Evolutionary conservation across 23 tunicate genomes (phyloP).

Genomic region (Oikopleura vanhoeffeni): DNA sequence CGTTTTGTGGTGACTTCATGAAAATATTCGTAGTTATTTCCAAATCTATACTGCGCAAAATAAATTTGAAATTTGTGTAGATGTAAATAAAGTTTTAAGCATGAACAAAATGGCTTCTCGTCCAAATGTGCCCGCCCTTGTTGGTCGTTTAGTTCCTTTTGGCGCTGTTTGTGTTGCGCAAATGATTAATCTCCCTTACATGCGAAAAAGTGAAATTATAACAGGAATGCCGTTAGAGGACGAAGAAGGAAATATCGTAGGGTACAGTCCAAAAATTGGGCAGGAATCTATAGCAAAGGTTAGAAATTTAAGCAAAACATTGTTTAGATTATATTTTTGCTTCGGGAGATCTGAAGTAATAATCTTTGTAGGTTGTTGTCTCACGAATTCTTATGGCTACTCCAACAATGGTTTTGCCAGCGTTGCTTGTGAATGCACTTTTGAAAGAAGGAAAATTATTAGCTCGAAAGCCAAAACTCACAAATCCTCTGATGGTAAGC

Average conservation of each 20-base stretch:
- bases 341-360: no score
- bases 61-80: not conserved
- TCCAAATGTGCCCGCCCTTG: not conserved
- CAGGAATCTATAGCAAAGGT: not conserved
- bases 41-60: no score
- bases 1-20: no score
- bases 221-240: constrained; percentile 3
- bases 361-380: not conserved
- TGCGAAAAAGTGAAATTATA: not conserved
- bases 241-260: not conserved
- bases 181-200: not conserved
- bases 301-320: no score
- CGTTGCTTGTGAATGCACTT: not conserved
- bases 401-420: not conserved
- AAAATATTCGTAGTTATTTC: no score
- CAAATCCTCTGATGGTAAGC: not conserved
- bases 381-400: constrained; percentile 2
- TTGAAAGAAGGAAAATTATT: not conserved
- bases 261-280: not conserved
- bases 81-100: not conserved
- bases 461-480: not conserved
- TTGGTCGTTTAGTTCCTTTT: not conserved
- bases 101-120: constrained; percentile 10
- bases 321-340: no score
- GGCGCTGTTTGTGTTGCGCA: not conserved